Conservation (phyloP, 2,888 invertebrate species). For the Cephus runcator region DNA sequence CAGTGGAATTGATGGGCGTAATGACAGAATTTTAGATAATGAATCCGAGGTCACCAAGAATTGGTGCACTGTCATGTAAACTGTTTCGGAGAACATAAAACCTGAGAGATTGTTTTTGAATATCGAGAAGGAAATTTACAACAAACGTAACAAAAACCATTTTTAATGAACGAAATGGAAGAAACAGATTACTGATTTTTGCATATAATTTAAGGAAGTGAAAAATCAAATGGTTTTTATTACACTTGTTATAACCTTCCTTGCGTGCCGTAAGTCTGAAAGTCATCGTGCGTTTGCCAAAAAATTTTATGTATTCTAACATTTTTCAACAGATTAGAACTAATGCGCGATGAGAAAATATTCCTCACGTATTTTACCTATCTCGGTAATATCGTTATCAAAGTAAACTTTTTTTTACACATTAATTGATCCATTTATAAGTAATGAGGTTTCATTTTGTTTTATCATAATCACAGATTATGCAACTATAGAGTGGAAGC, state of each 20-base stretch:
- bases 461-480: neutral
- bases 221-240: conserved; percentile 20
- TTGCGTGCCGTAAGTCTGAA: neutral
- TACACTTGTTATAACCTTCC: conserved; percentile 1
- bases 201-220: conserved; percentile 21
- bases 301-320: neutral
- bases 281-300: neutral
- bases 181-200: neutral
- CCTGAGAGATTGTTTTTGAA: neutral
- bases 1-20: conserved; percentile 24
- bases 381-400: neutral
- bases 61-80: conserved; percentile 60
- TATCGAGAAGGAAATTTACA: neutral
- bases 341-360: neutral
- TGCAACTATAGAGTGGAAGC: neutral
- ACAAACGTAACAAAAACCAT: neutral
- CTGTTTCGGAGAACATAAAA: neutral
- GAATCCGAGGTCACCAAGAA: conserved; percentile 37
- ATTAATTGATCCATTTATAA: neutral
- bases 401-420: neutral
- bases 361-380: neutral
- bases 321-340: neutral
- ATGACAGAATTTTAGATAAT: conserved; percentile 30
- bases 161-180: neutral
- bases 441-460: neutral